Evolutionary conservation across 2,888 invertebrate genomes (phyloP), one percentile per base, ranked within the genome.

Genomic region (Cremastobaeus sp.): DNA sequence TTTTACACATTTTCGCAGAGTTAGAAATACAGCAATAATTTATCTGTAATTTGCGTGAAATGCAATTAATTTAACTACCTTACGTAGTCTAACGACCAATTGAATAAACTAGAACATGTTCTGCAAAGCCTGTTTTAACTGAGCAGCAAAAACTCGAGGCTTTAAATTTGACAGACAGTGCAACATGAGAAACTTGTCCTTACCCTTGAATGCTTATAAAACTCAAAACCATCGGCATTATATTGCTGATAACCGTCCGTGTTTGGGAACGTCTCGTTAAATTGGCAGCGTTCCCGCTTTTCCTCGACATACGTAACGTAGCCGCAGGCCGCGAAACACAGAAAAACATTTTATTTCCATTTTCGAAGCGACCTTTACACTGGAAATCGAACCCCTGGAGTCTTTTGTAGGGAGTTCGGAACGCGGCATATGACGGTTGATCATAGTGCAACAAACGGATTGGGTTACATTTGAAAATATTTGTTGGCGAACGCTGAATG

Each of bases 401-500:
- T 55, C 62, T 47, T 73, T 66, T 73, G 62, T 73, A 41, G n/a
- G 12, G 14, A 20, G 9, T 15, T 35, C 43, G 39, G 35, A 45
- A 64, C 52, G 62, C 41, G 35, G 48, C 47, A 66, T 65, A 62
- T 65, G 73, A 68, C 73, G 60, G 60, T 72, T 76, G 73, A 76
- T 76, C 73, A 73, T 68, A 70, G 73, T 62, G 73, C 76, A 69
- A 70, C 69, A 76, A 68, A 50, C 54, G 52, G 76, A 79, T 83
- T 81, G 77, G 76, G 77, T 82, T 82, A 77, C 82, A 9, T 39
- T 65, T 72, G 78, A 81, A 83, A 84, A 84, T 82, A 84, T 83
- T 84, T 83, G 83, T 80, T 80, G 80, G 80, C 80, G 80, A 81
- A 80, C 77, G 21, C 72, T 76, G 77, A 82, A 78, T 80, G 74